Percentiles rank a stretch among this genome's conserved stretches.
Evolutionary conservation across 2,888 invertebrate species (phyloP).

Genomic region (Phania funesta): DNA sequence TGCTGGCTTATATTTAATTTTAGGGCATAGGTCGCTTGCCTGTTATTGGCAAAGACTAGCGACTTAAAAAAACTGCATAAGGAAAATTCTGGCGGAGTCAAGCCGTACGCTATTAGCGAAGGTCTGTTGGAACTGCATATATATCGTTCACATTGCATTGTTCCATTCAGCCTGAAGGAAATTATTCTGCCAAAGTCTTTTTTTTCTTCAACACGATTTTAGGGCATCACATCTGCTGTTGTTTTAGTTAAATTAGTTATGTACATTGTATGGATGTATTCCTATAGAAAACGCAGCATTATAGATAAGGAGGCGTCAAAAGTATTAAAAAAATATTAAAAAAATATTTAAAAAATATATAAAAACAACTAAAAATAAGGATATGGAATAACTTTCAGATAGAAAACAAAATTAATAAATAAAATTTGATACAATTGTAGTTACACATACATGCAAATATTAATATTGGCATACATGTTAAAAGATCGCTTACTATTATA

Average conservation of each 20-base stretch:
- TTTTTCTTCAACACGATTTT: background rate
- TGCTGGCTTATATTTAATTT: too few species aligned
- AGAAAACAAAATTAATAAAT: slow-evolving; percentile 17
- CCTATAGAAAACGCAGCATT: slow-evolving; percentile 41
- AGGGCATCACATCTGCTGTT: background rate
- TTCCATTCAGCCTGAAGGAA: too few species aligned
- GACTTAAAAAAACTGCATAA: too few species aligned
- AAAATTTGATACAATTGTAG: slow-evolving; percentile 1
- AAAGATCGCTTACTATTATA: too few species aligned
- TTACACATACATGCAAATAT: background rate
- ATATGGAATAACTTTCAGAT: slow-evolving; percentile 7
- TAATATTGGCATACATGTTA: background rate
- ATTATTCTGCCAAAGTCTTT: background rate
- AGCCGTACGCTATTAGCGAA: too few species aligned
- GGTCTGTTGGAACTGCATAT: too few species aligned
- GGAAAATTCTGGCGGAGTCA: too few species aligned
- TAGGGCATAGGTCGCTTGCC: too few species aligned
- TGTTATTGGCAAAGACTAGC: too few species aligned
- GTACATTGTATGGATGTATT: slow-evolving; percentile 54
- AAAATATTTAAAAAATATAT: background rate
- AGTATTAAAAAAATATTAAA: background rate
- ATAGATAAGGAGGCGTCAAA: slow-evolving; percentile 1
- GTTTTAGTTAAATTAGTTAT: slow-evolving; percentile 43
- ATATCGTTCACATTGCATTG: too few species aligned
- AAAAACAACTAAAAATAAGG: slow-evolving; percentile 5